Evolutionary conservation across 1,140 invertebrate genomes (phyloP), one percentile per base, ranked within the genome.

Genomic region (Laodelphax striatellus): DNA sequence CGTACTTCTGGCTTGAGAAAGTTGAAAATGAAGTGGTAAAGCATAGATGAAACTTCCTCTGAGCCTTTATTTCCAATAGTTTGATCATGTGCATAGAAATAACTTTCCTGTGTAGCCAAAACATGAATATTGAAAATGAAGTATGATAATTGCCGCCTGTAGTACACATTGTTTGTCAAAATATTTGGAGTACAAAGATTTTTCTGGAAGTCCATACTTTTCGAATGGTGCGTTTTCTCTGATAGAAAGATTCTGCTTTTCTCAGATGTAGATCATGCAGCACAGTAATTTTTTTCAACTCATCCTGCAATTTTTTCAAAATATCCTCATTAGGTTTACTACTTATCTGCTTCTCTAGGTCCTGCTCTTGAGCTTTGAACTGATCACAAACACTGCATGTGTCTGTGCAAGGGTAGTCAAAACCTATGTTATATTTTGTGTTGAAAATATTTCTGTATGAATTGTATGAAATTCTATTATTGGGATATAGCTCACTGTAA

Each of bases 1-100:
- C 19, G 28, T 13, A 66, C 55, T 43, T 64, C 22, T 28, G 38
- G 41, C 41, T 46, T 13, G 13, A 66, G 42, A 43, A 46, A 52
- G 34, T 63, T 54, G 44, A 50, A 55, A 38, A 66, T 43, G 61
- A 58, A 64, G 52, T 64, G 46, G 16, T 42, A 11, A 24, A 64
- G 31, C 52, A 64, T 56, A 46, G 63, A 66, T 17, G 38, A 62
- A 10, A 66, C 65, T 5, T 66, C 61, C 55, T 66, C 61, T 38
- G 53, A 52, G 19, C 43, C 43, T 46, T 46, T 46, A n/a, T 46
- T 46, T 46, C 43, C 43, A 46, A 46, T 46, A 46, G 14, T 46
- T 46, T 46, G n/a, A 46, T n/a, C 14, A 46, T 46, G 11, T 16
- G 19, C 43, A 46, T 16, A 46, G 19, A 46, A 46, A 46, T 19